Conservation (phyloP, 2,797 vertebrate species). For the Brachyrhaphis roseni region DNA sequence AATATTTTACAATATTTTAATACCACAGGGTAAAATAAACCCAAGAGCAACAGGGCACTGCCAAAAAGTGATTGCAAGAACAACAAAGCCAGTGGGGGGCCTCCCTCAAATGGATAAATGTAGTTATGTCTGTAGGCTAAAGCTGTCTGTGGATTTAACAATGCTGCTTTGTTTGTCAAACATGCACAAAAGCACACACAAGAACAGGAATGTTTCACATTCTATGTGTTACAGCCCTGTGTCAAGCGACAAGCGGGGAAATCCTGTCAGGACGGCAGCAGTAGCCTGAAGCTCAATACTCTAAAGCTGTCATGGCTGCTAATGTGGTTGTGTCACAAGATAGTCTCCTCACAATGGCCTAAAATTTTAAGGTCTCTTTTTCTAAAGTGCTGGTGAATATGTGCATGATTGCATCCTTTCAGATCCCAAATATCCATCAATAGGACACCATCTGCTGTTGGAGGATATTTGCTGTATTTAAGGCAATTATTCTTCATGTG, state of each 20-base stretch:
- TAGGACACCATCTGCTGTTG: neutral
- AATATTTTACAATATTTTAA: neutral
- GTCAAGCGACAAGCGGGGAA: slow-evolving; percentile 19
- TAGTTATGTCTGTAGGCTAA: slow-evolving; percentile 5
- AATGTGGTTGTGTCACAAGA: slow-evolving; percentile 16
- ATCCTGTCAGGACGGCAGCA: slow-evolving; percentile 16
- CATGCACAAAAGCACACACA: neutral
- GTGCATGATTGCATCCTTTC: slow-evolving; percentile 29
- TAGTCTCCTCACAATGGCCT: slow-evolving; percentile 1
- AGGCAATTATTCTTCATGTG: slow-evolving; percentile 9
- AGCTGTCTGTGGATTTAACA: neutral
- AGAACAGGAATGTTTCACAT: neutral
- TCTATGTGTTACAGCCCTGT: slow-evolving; percentile 5
- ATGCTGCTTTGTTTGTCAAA: slow-evolving; percentile 4
- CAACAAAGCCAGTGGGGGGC: neutral
- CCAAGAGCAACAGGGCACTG: neutral
- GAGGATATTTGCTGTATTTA: slow-evolving; percentile 7
- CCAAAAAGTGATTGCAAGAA: neutral
- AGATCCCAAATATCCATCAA: slow-evolving; percentile 13
- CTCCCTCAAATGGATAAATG: slow-evolving; percentile 1
- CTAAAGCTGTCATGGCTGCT: slow-evolving; percentile 6
- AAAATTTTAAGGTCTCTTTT: slow-evolving; percentile 18
- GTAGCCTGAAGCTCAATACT: neutral
- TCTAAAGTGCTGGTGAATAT: slow-evolving; percentile 2
- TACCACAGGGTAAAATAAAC: neutral